Base-by-base conservation (phyloP, 2,888 invertebrate species). In the Nipponacmea schrenckii region DNA sequence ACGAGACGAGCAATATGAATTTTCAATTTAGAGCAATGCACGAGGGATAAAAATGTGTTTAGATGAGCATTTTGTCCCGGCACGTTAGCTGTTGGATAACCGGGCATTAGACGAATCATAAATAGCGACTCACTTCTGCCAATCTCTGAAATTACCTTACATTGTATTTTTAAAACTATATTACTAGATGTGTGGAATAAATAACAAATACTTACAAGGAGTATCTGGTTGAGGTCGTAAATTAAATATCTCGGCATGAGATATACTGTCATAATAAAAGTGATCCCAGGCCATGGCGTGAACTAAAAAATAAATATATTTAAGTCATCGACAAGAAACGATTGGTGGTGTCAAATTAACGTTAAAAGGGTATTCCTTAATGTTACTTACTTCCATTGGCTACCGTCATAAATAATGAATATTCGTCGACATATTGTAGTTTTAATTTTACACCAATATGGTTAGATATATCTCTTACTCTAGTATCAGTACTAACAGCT, bases 391-490 rank as follows among this genome's bases (percentile, higher is more conserved):
- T 56, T 20, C 56, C 56, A 24, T 56, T 20, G 24, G 56, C 20
- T 24, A 39, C 24, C 2, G 20, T 65, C 4, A 65, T 15, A 65
- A 44, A 65, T n/a, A 65, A 24, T 14, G 80, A 79, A 68, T 80
- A 83, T 50, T 81, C 81, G 14, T 80, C 80, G 8, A 72, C 56
- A 15, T 70, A 69, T 26, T 77, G 77, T 50, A 85, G 72, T 12
- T 74, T 69, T n/a, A 84, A 73, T 17, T 79, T 76, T 8, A 70
- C 72, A 24, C 76, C 75, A 15, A 84, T 72, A 31, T 79, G 77
- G 15, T 71, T 73, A 64, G 82, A 83, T 8, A 85, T 73, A 26
- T 83, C 82, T 44, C 69, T 73, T 50, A 84, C 76, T 48, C 78
- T 74, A 2, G 82, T 81, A 17, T 74, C 75, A 17, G 79, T 72